phyloP scores from a whole-genome alignment of 2,797 vertebrate genomes.

The Chaetodon trifasciatus region DNA sequence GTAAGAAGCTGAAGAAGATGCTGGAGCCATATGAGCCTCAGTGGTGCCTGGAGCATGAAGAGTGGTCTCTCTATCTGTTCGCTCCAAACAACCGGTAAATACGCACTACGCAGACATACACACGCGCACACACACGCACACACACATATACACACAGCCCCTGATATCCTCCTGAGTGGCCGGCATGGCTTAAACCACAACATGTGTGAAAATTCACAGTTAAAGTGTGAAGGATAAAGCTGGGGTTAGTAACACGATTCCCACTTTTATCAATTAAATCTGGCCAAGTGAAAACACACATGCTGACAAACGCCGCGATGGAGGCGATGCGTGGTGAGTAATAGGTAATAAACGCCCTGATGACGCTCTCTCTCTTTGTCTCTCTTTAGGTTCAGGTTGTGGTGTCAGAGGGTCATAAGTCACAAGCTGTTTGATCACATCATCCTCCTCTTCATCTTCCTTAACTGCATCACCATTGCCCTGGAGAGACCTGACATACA shows the following conservation, averaged over 20 bases:
- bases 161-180: constrained; percentile 35
- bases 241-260: constrained; percentile 15
- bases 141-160: constrained; percentile 20
- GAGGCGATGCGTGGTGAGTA: not conserved
- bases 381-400: constrained; percentile 87
- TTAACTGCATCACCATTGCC: constrained; percentile 98
- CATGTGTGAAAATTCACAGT: constrained; percentile 57
- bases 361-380: constrained; percentile 3
- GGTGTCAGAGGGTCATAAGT: constrained; percentile 93
- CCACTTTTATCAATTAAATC: constrained; percentile 60
- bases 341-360: not conserved
- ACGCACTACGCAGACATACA: constrained; percentile 17
- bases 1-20: constrained; percentile 89
- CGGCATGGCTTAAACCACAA: constrained; percentile 29
- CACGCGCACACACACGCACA: constrained; percentile 19
- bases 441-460: constrained; percentile 98
- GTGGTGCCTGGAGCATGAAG: constrained; percentile 94
- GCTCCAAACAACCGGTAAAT: constrained; percentile 93
- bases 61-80: constrained; percentile 96
- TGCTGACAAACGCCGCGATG: constrained; percentile 7
- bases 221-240: constrained; percentile 54
- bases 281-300: constrained; percentile 6
- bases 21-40: constrained; percentile 93
- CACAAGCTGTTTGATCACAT: constrained; percentile 98
- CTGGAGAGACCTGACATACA: constrained; percentile 95